Conservation (phyloP, 2,888 invertebrate species). For the Drosophila mulleri region DNA sequence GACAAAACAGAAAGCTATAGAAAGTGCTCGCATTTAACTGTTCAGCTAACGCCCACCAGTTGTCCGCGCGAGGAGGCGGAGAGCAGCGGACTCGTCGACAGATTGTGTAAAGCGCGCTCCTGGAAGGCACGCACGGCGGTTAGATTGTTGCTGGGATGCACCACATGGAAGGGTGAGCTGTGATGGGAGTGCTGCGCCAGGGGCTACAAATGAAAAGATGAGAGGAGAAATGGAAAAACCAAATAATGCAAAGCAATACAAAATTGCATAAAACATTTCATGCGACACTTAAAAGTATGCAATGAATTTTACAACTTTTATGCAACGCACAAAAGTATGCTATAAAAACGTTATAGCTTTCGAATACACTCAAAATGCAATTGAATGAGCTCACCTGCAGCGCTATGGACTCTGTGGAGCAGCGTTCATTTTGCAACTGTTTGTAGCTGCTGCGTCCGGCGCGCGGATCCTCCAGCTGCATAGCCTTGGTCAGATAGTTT, state of each 20-base stretch:
- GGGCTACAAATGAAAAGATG: conserved; percentile 54
- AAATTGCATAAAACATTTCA: not conserved
- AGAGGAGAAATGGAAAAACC: not conserved
- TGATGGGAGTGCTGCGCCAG: conserved; percentile 64
- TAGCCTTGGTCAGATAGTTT: conserved; percentile 90
- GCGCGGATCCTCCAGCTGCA: conserved; percentile 92
- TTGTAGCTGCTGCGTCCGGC: conserved; percentile 86
- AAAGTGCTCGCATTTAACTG: not conserved
- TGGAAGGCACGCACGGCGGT: conserved; percentile 88
- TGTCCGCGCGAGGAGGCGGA: conserved; percentile 80
- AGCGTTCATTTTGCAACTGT: conserved; percentile 86
- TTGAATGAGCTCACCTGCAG: conserved; percentile 86
- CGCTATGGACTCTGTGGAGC: conserved; percentile 87
- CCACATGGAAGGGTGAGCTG: conserved; percentile 91
- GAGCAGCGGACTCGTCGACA: conserved; percentile 84
- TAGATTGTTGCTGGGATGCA: conserved; percentile 88
- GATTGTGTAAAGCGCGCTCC: conserved; percentile 85
- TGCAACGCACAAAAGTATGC: not conserved
- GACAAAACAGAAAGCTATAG: conserved; percentile 9
- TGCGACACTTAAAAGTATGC: not conserved
- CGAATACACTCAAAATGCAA: not conserved
- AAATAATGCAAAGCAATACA: too few species aligned
- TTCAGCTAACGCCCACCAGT: conserved; percentile 61
- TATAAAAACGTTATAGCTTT: not conserved
- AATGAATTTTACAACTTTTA: not conserved